These are phyloP conservation scores for Porphyrio hochstetteri DNA, from an alignment of 2,113 vertebrate species.

Conservation along the genomic window DNA sequence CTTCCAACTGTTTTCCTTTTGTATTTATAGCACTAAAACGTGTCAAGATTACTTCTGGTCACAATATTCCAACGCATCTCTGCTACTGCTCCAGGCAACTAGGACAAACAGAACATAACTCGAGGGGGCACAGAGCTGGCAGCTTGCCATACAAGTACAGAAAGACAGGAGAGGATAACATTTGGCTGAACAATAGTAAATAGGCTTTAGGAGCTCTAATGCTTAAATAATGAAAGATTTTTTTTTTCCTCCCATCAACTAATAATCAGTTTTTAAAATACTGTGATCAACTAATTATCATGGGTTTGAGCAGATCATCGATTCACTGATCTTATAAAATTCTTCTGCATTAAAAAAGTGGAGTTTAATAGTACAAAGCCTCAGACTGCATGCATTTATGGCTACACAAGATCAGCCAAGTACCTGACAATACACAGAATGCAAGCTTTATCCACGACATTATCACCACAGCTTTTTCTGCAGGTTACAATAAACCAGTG, in stretches of 20 bases:
- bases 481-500: not conserved
- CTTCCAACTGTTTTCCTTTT: not conserved
- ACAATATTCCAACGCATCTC: not conserved
- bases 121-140: constrained; percentile 11
- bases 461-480: not conserved
- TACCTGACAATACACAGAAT: not conserved
- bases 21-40: not conserved
- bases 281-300: not conserved
- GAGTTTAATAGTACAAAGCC: not conserved
- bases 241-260: fast-evolving
- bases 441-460: not conserved
- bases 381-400: not conserved
- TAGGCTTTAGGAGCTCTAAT: constrained; percentile 62
- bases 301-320: not conserved
- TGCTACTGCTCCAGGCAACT: not conserved
- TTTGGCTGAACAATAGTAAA: constrained; percentile 75
- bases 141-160: constrained; percentile 59
- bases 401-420: not conserved
- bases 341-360: not conserved
- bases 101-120: constrained; percentile 14
- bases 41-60: not conserved
- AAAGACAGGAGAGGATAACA: constrained; percentile 56
- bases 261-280: not conserved
- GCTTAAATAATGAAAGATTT: constrained; percentile 30
- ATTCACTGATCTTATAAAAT: not conserved